Percentiles rank a stretch among this genome's conserved stretches.
Evolutionary conservation across 2,113 vertebrate genomes (phyloP).

Genomic region (Charadrius vociferus): DNA sequence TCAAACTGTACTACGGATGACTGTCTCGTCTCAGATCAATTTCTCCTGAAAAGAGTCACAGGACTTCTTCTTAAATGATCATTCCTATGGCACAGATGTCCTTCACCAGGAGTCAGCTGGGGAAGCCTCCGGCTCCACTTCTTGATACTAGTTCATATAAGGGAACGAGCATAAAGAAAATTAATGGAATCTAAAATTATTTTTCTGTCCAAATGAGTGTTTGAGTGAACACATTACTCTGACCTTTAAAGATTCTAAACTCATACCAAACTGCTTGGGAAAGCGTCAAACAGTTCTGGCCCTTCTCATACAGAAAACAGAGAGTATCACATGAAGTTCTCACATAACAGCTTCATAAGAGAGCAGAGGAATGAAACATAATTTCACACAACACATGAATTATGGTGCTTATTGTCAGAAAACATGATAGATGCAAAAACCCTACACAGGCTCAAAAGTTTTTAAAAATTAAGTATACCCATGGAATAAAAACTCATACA

Average conservation of each 20-base stretch:
- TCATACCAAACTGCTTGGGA: not conserved
- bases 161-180: not conserved
- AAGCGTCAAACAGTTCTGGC: not conserved
- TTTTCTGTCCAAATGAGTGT: not conserved
- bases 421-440: not conserved
- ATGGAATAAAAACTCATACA: not conserved
- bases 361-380: not conserved
- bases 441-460: fast-evolving
- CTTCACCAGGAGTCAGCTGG: not conserved
- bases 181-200: not conserved
- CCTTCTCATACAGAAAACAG: not conserved
- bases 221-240: not conserved
- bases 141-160: fast-evolving
- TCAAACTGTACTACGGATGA: not conserved
- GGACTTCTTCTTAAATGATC: not conserved
- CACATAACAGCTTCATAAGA: not conserved
- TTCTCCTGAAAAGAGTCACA: not conserved
- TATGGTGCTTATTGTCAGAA: not conserved
- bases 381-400: not conserved
- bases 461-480: not conserved
- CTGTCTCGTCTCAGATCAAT: not conserved
- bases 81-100: not conserved
- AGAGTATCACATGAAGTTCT: not conserved
- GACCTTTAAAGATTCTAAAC: not conserved
- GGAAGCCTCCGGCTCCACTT: not conserved